These are phyloP conservation scores for Phortica variegata DNA, from an alignment of 1,140 invertebrate species.

Conservation along the genomic window DNA sequence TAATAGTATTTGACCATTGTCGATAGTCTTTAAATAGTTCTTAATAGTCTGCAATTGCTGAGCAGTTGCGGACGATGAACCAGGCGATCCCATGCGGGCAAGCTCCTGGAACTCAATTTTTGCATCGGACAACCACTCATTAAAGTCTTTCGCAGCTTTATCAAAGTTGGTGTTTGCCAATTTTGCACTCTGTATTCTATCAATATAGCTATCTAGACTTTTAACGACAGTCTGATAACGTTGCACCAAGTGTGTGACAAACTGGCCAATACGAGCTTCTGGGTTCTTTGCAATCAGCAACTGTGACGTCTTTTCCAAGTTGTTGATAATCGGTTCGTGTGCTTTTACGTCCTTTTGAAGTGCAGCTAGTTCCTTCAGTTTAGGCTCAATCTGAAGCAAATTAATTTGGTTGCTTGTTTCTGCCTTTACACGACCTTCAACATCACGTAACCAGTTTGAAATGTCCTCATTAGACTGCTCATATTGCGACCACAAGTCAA, in stretches of 20 bases:
- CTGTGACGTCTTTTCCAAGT: slow-evolving; percentile 68
- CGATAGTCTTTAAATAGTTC: slow-evolving; percentile 69
- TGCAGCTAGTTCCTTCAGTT: slow-evolving; percentile 68
- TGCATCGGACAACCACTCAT: slow-evolving; percentile 76
- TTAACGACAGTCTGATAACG: slow-evolving; percentile 76
- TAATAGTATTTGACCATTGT: slow-evolving; percentile 75
- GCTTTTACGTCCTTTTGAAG: slow-evolving; percentile 66
- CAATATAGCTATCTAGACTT: slow-evolving; percentile 68
- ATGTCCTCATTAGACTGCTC: slow-evolving; percentile 76
- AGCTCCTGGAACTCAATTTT: slow-evolving; percentile 60
- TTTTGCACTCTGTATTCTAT: slow-evolving; percentile 69
- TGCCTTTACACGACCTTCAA: slow-evolving; percentile 74
- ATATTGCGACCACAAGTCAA: slow-evolving; percentile 78
- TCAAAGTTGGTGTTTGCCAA: slow-evolving; percentile 69
- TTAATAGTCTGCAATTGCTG: slow-evolving; percentile 52
- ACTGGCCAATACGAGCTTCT: slow-evolving; percentile 78
- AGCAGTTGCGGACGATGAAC: slow-evolving; percentile 48
- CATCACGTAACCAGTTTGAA: slow-evolving; percentile 81
- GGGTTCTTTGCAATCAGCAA: slow-evolving; percentile 74
- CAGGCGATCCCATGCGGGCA: slow-evolving; percentile 52
- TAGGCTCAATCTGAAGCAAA: slow-evolving; percentile 69
- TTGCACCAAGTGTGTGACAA: slow-evolving; percentile 73
- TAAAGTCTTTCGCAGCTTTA: slow-evolving; percentile 68
- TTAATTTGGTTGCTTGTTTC: slow-evolving; percentile 73
- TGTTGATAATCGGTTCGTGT: slow-evolving; percentile 67